A percentile compares a stretch with the other conserved stretches of the same genome.
Evolutionary conservation across 92 coral and sea anemone genomes (phyloP).

Genomic region (Porites divaricata): DNA sequence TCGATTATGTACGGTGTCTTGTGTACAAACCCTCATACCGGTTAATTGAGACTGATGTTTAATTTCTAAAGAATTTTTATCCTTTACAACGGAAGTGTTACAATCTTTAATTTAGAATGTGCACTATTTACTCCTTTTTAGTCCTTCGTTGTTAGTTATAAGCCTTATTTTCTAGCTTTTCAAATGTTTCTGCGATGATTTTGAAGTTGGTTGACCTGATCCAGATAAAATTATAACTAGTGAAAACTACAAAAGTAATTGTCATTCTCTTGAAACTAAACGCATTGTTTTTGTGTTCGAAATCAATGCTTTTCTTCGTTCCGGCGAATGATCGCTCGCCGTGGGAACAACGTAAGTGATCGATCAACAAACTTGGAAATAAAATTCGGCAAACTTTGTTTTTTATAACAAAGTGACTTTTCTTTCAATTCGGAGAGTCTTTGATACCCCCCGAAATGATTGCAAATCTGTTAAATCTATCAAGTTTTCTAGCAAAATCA

Average conservation of each 20-base stretch:
- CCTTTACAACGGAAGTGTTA: conserved; percentile 55
- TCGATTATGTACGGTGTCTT: conserved; percentile 23
- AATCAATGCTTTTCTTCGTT: conserved; percentile 12
- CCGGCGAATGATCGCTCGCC: conserved; percentile 21
- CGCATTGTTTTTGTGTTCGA: conserved; percentile 34
- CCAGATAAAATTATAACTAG: conserved; percentile 71
- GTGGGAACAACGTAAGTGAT: conserved; percentile 28
- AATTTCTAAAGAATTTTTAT: conserved; percentile 63
- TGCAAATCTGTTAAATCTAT: conserved; percentile 43
- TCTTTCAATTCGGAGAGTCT: conserved; percentile 19
- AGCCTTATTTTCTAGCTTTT: background rate
- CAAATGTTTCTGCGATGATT: conserved; percentile 30
- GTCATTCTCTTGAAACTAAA: conserved; percentile 52
- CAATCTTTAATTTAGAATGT: conserved; percentile 45
- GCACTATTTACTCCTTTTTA: conserved; percentile 24
- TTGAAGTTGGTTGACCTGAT: conserved; percentile 68
- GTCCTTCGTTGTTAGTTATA: conserved; percentile 1
- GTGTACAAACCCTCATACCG: conserved; percentile 25
- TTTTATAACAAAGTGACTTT: conserved; percentile 21
- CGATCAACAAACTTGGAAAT: conserved; percentile 30
- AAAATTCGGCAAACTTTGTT: conserved; percentile 20
- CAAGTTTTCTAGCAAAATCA: conserved; percentile 11
- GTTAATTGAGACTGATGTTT: conserved; percentile 65
- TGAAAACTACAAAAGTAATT: conserved; percentile 50
- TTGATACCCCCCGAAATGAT: conserved; percentile 5